phyloP scores from a whole-genome alignment of 2,888 invertebrate species.

The Baccha elongata region DNA sequence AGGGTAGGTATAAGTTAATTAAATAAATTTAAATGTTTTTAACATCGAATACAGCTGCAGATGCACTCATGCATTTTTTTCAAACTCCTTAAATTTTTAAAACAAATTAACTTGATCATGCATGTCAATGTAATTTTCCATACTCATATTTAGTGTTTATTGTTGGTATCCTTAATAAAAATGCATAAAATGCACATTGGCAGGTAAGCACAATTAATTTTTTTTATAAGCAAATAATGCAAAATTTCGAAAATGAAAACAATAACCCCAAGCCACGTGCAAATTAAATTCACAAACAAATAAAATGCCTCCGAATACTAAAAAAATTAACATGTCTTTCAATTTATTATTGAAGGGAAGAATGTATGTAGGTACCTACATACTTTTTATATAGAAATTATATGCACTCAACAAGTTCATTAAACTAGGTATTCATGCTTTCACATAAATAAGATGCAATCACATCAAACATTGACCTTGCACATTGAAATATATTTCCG shows the following conservation, averaged over 20 bases:
- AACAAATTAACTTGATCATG: too few relatives aligned
- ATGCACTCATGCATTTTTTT: too few relatives aligned
- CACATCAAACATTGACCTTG: conserved; percentile 43
- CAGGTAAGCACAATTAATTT: too few relatives aligned
- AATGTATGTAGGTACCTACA: background rate
- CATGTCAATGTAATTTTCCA: too few relatives aligned
- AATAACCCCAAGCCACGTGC: background rate
- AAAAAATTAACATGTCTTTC: background rate
- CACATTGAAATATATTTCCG: conserved; percentile 27
- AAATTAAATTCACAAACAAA: background rate
- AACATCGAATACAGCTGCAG: too few relatives aligned
- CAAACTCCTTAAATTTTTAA: too few relatives aligned
- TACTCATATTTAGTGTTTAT: too few relatives aligned
- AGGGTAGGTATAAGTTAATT: too few relatives aligned
- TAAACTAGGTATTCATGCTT: conserved; percentile 8
- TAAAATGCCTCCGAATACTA: background rate
- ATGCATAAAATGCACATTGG: too few relatives aligned
- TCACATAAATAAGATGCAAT: conserved; percentile 12
- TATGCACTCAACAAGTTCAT: conserved; percentile 9
- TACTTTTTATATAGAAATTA: too few relatives aligned
- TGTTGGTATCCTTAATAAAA: too few relatives aligned
- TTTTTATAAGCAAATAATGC: background rate
- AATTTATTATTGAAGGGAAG: background rate
- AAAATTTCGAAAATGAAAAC: background rate
- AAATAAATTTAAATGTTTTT: too few relatives aligned